A percentile compares a stretch with the other conserved stretches of the same genome.
These are phyloP conservation scores for Montifringilla adamsi DNA, from an alignment of 2,113 vertebrate genomes.

Conservation along the genomic window DNA sequence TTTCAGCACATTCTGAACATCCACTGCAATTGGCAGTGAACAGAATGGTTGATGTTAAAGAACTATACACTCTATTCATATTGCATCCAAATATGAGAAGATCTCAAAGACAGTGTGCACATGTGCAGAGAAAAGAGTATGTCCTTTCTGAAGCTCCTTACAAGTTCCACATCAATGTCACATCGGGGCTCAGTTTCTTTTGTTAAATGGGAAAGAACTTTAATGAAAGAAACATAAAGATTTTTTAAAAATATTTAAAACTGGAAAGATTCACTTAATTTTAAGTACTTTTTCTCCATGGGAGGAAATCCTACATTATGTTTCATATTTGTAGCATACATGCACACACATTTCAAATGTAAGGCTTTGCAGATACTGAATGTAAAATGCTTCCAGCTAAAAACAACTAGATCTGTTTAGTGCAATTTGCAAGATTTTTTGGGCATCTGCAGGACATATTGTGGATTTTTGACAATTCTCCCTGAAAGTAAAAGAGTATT, in stretches of 20 bases:
- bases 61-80: not conserved
- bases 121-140: not conserved
- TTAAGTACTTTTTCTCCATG: not conserved
- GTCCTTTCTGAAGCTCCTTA: constrained; percentile 1
- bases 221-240: not conserved
- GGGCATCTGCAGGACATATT: not conserved
- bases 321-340: not conserved
- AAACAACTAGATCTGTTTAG: not conserved
- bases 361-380: constrained; percentile 12
- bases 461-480: not conserved
- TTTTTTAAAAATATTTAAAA: not conserved
- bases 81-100: not conserved
- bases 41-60: not conserved
- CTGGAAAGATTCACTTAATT: constrained; percentile 1
- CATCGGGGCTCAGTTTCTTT: not conserved
- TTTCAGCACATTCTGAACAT: not conserved
- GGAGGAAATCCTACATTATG: not conserved
- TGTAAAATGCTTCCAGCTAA: not conserved
- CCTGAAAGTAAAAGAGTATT: not conserved
- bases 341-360: not conserved
- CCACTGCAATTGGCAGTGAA: not conserved
- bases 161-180: not conserved
- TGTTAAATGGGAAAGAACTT: not conserved
- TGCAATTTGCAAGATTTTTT: constrained; percentile 7
- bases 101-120: not conserved